Evolutionary conservation across 2,113 vertebrate genomes (phyloP).

Genomic region (Cyanoliseus patagonus): DNA sequence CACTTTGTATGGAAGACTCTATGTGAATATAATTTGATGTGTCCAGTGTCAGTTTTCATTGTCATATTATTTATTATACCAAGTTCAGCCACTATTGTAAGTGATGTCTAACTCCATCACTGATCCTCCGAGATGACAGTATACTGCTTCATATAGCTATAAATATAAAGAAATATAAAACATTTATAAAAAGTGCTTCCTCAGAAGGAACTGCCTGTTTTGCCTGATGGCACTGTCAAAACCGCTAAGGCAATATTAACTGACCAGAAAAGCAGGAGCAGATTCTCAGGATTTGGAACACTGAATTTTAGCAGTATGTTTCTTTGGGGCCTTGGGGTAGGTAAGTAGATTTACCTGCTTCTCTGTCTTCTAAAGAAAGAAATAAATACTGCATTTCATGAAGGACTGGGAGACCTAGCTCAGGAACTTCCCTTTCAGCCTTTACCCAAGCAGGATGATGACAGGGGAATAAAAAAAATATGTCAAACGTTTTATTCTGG

Average conservation of each 20-base stretch:
- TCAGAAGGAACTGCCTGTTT: background rate
- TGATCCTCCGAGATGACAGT: background rate
- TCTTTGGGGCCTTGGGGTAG: background rate
- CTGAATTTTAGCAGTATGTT: background rate
- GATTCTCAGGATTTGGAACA: background rate
- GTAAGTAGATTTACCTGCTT: background rate
- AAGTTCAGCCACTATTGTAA: background rate
- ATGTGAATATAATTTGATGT: background rate
- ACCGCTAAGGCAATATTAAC: background rate
- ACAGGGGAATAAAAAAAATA: background rate
- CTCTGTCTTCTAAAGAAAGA: background rate
- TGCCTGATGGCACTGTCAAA: background rate
- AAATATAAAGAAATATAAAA: background rate
- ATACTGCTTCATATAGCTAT: background rate
- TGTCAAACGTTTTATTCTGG: background rate
- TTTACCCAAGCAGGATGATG: background rate
- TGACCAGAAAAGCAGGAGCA: background rate
- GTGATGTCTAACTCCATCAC: background rate
- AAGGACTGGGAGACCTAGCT: background rate
- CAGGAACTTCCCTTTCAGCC: background rate
- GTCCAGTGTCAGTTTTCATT: background rate
- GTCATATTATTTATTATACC: background rate
- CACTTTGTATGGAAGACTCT: background rate
- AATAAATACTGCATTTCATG: background rate
- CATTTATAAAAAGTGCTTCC: background rate